A percentile compares a stretch with the other conserved stretches of the same genome.
Conservation (phyloP, 1,140 invertebrate species). For the Pectinophora gossypiella region DNA sequence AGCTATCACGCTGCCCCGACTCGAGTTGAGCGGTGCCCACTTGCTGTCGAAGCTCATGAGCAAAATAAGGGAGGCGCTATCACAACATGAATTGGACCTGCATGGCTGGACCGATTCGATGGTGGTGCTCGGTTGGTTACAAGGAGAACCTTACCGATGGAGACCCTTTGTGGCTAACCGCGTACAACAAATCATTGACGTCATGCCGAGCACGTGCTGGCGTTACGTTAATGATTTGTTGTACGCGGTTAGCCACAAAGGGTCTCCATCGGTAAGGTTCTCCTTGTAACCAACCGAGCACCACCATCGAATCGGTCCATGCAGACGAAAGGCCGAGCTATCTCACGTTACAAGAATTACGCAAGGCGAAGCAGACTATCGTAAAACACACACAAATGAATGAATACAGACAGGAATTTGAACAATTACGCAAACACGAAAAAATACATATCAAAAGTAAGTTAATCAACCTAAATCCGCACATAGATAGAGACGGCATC, state of each 20-base stretch:
- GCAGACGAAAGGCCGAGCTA: slow-evolving; percentile 4
- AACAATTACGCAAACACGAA: slow-evolving; percentile 4
- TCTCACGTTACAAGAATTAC: slow-evolving; percentile 13
- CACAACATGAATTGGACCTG: not conserved
- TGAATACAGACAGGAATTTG: slow-evolving; percentile 1
- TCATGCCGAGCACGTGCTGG: slow-evolving; percentile 19
- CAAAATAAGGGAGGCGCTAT: not conserved
- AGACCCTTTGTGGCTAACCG: slow-evolving; percentile 26
- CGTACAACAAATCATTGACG: slow-evolving; percentile 30
- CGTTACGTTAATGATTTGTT: slow-evolving; percentile 21
- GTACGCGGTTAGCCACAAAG: too few species aligned
- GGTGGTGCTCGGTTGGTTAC: slow-evolving; percentile 31
- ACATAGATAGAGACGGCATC: slow-evolving; percentile 4
- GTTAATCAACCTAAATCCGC: slow-evolving; percentile 3
- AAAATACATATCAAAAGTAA: not conserved
- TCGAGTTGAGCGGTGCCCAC: not conserved
- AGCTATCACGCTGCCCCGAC: not conserved
- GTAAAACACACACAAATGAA: slow-evolving; percentile 1
- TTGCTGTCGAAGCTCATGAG: not conserved
- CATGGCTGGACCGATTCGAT: slow-evolving; percentile 40
- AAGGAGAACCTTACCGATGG: slow-evolving; percentile 24
- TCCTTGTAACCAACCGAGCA: too few species aligned
- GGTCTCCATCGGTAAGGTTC: too few species aligned
- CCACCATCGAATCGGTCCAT: slow-evolving; percentile 36
- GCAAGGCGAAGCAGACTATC: not conserved